phyloP scores from a whole-genome alignment of 2,888 invertebrate genomes.

The Pollenia griseotomentosa region DNA sequence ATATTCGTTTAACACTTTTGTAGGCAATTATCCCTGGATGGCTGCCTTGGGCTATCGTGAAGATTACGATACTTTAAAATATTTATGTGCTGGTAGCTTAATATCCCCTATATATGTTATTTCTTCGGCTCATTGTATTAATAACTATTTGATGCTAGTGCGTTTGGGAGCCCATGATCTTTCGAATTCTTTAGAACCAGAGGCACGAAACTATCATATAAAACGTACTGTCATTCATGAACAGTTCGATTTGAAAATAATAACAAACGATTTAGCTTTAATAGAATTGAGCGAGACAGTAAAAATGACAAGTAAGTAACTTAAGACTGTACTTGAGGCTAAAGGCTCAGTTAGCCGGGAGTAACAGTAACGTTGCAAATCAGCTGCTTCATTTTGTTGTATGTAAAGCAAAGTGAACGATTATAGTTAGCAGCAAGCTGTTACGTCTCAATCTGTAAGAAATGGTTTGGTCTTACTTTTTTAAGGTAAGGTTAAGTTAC shows the following conservation, averaged over 20 bases:
- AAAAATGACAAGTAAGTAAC: conserved; percentile 77
- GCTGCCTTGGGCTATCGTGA: conserved; percentile 89
- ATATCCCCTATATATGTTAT: conserved; percentile 88
- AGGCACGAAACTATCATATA: conserved; percentile 87
- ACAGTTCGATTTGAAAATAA: conserved; percentile 86
- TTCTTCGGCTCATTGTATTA: conserved; percentile 87
- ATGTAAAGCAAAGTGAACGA: too few relatives aligned
- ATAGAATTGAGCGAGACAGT: conserved; percentile 85
- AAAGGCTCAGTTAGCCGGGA: too few relatives aligned
- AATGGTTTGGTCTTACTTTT: too few relatives aligned
- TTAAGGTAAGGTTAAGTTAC: too few relatives aligned
- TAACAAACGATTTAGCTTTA: conserved; percentile 92
- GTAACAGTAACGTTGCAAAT: too few relatives aligned
- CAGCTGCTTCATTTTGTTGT: too few relatives aligned
- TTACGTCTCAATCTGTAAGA: too few relatives aligned
- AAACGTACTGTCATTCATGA: conserved; percentile 88
- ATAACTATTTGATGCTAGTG: conserved; percentile 84
- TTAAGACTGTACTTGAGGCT: too few relatives aligned
- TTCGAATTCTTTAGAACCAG: conserved; percentile 84
- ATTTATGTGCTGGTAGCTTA: conserved; percentile 91
- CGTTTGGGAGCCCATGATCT: conserved; percentile 92
- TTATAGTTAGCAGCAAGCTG: too few relatives aligned
- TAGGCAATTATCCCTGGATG: conserved; percentile 93
- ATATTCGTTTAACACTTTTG: neutral
- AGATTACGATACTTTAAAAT: conserved; percentile 82